These are phyloP conservation scores for Pelecanoides urinatrix DNA, from an alignment of 2,113 vertebrate species.

Conservation along the genomic window DNA sequence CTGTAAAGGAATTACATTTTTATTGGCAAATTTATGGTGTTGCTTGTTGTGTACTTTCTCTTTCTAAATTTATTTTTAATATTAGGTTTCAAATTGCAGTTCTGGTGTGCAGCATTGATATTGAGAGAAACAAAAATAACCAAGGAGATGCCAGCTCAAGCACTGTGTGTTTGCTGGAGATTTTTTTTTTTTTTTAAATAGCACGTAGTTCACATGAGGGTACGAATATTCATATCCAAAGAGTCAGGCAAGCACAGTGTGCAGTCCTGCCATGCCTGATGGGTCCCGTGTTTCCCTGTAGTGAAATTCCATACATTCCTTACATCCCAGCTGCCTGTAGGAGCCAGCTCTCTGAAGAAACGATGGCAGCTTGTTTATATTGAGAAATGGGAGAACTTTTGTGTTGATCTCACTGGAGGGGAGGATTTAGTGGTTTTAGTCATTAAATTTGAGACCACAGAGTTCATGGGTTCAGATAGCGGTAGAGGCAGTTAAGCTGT, in stretches of 20 bases:
- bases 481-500: background rate
- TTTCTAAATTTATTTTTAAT: constrained; percentile 25
- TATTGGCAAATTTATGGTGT: background rate
- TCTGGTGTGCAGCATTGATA: background rate
- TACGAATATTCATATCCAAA: background rate
- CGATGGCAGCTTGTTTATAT: background rate
- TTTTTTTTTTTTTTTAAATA: background rate
- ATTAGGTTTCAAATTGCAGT: constrained; percentile 9
- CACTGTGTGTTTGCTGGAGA: background rate
- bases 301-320: constrained; percentile 35
- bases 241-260: background rate
- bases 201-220: background rate
- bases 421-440: background rate
- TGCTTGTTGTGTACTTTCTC: background rate
- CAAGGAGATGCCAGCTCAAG: background rate
- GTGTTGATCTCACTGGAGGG: background rate
- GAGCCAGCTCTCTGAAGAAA: background rate
- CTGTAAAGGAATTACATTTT: background rate
- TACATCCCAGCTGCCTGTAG: background rate
- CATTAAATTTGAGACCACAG: background rate
- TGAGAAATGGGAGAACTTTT: background rate
- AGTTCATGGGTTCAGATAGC: background rate
- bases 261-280: background rate
- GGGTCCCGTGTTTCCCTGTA: background rate
- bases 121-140: constrained; percentile 2